A percentile compares a stretch with the other conserved stretches of the same genome.
Conservation (phyloP, 2,113 vertebrate species). For the Progne subis region DNA sequence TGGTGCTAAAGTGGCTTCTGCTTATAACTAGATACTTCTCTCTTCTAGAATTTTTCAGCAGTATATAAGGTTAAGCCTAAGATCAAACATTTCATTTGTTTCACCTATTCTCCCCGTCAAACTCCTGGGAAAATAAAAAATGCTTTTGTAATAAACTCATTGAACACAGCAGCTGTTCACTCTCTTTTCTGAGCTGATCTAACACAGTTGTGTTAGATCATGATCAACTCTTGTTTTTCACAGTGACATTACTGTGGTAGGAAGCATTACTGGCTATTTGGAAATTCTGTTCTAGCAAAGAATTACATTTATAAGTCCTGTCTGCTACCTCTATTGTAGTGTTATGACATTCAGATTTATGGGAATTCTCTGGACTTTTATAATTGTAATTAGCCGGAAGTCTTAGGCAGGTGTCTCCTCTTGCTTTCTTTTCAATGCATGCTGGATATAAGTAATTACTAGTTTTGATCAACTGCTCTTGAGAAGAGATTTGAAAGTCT, state of each 20-base stretch:
- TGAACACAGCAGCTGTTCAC: not conserved
- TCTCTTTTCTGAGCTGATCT: not conserved
- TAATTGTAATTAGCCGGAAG: not conserved
- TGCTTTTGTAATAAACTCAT: conserved; percentile 10
- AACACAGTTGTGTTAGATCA: not conserved
- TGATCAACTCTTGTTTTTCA: conserved; percentile 25
- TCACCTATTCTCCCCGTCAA: not conserved
- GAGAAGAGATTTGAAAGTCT: not conserved
- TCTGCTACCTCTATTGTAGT: not conserved
- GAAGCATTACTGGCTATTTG: not conserved
- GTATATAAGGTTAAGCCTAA: not conserved
- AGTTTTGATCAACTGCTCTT: not conserved
- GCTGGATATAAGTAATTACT: not conserved
- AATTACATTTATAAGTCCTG: not conserved
- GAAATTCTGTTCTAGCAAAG: conserved; percentile 11
- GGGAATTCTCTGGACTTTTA: not conserved
- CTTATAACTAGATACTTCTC: not conserved
- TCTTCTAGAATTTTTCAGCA: not conserved
- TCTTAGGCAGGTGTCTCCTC: not conserved
- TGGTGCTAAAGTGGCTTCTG: not conserved
- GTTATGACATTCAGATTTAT: conserved; percentile 53
- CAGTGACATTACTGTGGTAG: not conserved
- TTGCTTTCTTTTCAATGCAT: not conserved
- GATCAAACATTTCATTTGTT: conserved; percentile 12
- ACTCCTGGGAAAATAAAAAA: not conserved